Evolutionary conservation across 2,113 vertebrate species (phyloP), one percentile per base, ranked within the genome.

Genomic region (Mugil cephalus): DNA sequence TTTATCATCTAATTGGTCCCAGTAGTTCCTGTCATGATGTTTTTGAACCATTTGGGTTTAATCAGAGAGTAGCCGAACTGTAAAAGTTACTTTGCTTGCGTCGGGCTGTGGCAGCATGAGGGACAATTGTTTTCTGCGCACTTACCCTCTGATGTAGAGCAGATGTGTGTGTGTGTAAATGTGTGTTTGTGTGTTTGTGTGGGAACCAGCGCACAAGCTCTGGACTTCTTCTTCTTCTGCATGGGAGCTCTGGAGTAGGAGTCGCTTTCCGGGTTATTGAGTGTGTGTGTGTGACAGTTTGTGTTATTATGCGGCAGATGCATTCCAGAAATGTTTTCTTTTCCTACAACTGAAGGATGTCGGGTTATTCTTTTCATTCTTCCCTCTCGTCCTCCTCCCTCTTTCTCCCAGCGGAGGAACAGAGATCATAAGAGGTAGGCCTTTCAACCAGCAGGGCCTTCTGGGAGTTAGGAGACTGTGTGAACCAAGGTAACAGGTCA

Each of bases 281-380:
- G 40, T 71, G 39, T 46, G 17, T 56, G 63, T 70, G 71, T 65
- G 77, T 82, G 72, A 83, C 67, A 63, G 63, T 76, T 71, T 77
- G 81, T 82, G 62, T 78, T 65, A n/a, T 46, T 48, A 69, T 64
- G 61, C 43, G 45, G 53, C 75, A 78, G 50, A 88, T 58, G 60
- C 48, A 83, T 72, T 53, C 55, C 64, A 72, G 83, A 65, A 92
- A 89, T 91, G 89, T 92, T 90, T 92, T 87, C 71, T 81, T 90
- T 89, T 78, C 78, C 81, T 69, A 51, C 73, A 73, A 38, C 65
- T 68, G 70, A 64, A 79, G 66, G 69, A 56, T 15, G 4, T 60
- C 76, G 69, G 70, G 48, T 86, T 69, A 55, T 42, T 19, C 17
- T 61, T 40, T 72, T 76, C 52, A 40, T 54, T 50, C 58, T 8